Base-by-base conservation (phyloP, 2,797 vertebrate genomes). In the Chaetophractus vellerosus region DNA sequence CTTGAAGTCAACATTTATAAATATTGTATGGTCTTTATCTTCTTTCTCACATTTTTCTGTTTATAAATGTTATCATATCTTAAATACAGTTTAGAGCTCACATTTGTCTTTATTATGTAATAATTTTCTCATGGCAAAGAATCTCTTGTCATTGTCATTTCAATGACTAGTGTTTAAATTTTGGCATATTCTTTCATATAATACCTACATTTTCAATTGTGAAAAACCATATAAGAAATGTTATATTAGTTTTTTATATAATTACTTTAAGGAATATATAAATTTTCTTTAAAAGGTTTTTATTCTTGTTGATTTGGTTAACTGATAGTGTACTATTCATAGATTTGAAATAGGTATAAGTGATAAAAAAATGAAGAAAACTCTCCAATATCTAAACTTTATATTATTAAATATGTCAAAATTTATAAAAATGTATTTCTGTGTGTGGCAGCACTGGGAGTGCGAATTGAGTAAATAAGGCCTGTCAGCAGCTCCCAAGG, bases 111-210 rank as follows among this genome's bases (percentile, higher is more conserved):
- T 33, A 18, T 69, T 64, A 57, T 55, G 38, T 76, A 28, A 57
- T 2, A 4, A 68, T 88, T 38, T 88, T 79, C 19, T 45, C 23
- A 75, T 31, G 31, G 80, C 63, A 90, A 28, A 52, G 21, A 33
- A 66, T 16, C 1, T 38, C 59, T 88, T 81, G 68, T 14, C 55
- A 88, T 9, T 3, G 59, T 36, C 24, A 33, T 9, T 84, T 88
- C 79, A 79, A 87, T 18, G 85, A 83, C 82, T 69, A 52, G 24
- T 61, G 55, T 69, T 84, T 89, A 78, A 61, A 33, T 78, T 57
- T 72, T 33, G 5, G 23, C 1, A 2, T 11, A 45, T 45, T 45
- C 45, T 72, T 84, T 90, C 36, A 36, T 64, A 71, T 36, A 41
- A 64, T 45, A 52, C 76, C n/a, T 19, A 50, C 28, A 31, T 63